Evolutionary conservation across 2,797 vertebrate genomes (phyloP).

Genomic region (Eulemur mongoz): DNA sequence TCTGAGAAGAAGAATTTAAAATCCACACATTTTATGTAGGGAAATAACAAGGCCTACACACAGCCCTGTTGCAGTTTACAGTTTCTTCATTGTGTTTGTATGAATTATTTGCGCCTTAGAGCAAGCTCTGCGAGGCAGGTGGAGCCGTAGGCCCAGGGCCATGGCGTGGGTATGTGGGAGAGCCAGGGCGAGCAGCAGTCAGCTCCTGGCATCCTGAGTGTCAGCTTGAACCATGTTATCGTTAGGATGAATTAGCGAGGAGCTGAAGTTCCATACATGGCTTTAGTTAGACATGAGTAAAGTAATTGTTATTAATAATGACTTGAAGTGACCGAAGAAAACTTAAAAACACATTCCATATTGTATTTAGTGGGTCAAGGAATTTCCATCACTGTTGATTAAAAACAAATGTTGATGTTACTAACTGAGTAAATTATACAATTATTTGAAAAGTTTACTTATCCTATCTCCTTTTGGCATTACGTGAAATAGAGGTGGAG

Average conservation of each 20-base stretch:
- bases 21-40: neutral
- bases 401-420: slow-evolving; percentile 1
- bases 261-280: neutral
- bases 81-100: neutral
- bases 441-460: neutral
- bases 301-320: neutral
- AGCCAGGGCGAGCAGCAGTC: neutral
- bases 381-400: neutral
- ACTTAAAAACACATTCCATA: neutral
- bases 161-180: fast-evolving
- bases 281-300: neutral
- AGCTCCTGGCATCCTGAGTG: neutral
- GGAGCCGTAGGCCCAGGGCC: too few relatives aligned
- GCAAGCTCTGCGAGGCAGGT: neutral
- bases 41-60: neutral
- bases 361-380: neutral
- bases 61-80: neutral
- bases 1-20: neutral
- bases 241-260: neutral
- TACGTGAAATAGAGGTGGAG: neutral
- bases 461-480: neutral
- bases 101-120: neutral
- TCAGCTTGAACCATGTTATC: neutral
- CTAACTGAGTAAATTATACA: neutral
- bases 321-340: neutral